Percentiles rank a stretch among this genome's conserved stretches.
Evolutionary conservation across 1,140 invertebrate genomes (phyloP).

Genomic region (Andricus grossulariae): DNA sequence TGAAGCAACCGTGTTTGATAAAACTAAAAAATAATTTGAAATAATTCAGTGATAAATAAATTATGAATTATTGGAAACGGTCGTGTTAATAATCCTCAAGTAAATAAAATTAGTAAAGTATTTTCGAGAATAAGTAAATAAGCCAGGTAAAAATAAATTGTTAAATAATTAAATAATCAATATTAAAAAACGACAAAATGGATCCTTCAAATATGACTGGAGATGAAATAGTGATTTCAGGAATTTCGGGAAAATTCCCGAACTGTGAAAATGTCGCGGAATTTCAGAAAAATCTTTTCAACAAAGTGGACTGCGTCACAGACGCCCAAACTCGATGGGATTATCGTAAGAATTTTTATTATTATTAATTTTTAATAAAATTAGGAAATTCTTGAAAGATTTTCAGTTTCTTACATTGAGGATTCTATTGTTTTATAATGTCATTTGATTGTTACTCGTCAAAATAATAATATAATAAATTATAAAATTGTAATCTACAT

Average conservation of each 20-base stretch:
- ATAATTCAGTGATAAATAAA: neutral
- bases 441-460: too few relatives aligned
- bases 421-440: too few relatives aligned
- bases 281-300: conserved; percentile 24
- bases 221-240: conserved; percentile 15
- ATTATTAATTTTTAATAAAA: too few relatives aligned
- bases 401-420: too few relatives aligned
- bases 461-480: neutral
- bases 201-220: neutral
- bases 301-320: conserved; percentile 4
- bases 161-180: neutral
- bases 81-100: too few relatives aligned
- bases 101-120: neutral
- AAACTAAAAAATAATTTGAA: neutral
- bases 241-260: conserved; percentile 13
- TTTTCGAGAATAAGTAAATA: neutral
- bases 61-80: neutral
- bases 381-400: too few relatives aligned
- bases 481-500: neutral
- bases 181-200: neutral
- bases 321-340: neutral
- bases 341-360: neutral
- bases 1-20: neutral
- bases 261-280: conserved; percentile 15
- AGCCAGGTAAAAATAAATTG: too few relatives aligned